Evolutionary conservation across 2,888 invertebrate genomes (phyloP), one percentile per base, ranked within the genome.

Genomic region (Orthosia gracilis): DNA sequence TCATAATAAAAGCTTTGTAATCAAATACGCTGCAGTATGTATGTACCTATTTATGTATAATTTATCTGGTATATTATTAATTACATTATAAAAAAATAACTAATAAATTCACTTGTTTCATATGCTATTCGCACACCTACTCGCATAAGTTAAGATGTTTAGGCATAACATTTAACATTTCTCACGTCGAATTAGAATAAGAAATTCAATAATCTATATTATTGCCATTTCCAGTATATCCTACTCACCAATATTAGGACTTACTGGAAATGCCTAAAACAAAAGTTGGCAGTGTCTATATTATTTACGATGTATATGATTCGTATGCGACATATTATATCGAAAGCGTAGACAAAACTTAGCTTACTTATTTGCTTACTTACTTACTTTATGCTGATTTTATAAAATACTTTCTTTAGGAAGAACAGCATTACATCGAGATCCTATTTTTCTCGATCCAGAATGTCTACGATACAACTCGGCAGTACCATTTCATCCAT

Each of bases 101-200:
- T 15, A 65, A 17, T 81, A 52, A 52, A 76, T 21, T 59, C 58
- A 69, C 57, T 18, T 59, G 5, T 57, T 58, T 21, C 5, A 21
- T 52, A 70, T n/a, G 45, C 50, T 52, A 26, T 63, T 52, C 1
- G 40, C 79, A 63, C 79, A 71, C 54, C 23, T 61, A 75, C 52
- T 69, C 11, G 5, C 49, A 50, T 72, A 21, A 12, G 9, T 57
- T 31, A 78, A 31, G 26, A 11, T 21, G 55, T 45, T 50, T 18
- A 23, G 57, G 18, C 49, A 52, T 52, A 71, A 18, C n/a, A 59
- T 23, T 57, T 72, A 5, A 45, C 21, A 13, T 40, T n/a, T 59
- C 49, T 61, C 4, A 47, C 4, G 0, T 26, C 17, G 40, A 50
- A 50, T 47, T 65, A 49, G 21, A 13, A 11, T 55, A 18, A 55